Evolutionary conservation across 1,140 invertebrate species (phyloP), one percentile per base, ranked within the genome.

Genomic region (Bombus sylvicola): DNA sequence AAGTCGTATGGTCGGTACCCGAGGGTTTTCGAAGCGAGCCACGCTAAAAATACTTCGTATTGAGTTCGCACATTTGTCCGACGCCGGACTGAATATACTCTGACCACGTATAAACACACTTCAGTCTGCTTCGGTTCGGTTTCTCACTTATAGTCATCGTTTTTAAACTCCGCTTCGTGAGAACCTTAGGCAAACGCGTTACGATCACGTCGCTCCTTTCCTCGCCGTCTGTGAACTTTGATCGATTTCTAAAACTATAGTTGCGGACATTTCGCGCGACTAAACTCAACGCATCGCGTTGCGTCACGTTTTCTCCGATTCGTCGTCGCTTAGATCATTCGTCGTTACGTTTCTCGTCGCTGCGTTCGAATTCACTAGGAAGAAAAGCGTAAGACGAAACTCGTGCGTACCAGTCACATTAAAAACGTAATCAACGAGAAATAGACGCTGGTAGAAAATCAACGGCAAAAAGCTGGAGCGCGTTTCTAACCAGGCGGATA

Each of bases 1-100:
- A 10, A 80, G 59, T 57, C 41, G n/a, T 13, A 53, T 31, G 39
- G 28, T 37, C n/a, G 64, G 47, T 72, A 62, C 72, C 82, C 66
- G 10, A 84, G 72, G 53, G 47, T 62, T 59, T 85, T 59, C 76
- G 34, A 85, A 73, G 57, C 15, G 66, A 72, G 57, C 68, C 57
- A 31, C 77, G 76, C 83, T 80, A 80, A 85, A 85, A 85, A 85
- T 85, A 85, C 83, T 80, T 85, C 83, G 72, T 85, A 85, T 85
- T 79, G 83, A 85, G 83, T 85, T 80, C 83, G 68, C 83, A 64
- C 83, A 80, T 85, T 85, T 85, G 68, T 85, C 68, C 68, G 77
- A 85, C 83, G 77, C 71, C 31, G 57, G 28, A 71, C 77, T 28
- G 77, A 80, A 85, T 85, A 80, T 80, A 85, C 83, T 85, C 76